Conservation (phyloP, 2,797 vertebrate genomes). For the Lacerta bilineata region DNA sequence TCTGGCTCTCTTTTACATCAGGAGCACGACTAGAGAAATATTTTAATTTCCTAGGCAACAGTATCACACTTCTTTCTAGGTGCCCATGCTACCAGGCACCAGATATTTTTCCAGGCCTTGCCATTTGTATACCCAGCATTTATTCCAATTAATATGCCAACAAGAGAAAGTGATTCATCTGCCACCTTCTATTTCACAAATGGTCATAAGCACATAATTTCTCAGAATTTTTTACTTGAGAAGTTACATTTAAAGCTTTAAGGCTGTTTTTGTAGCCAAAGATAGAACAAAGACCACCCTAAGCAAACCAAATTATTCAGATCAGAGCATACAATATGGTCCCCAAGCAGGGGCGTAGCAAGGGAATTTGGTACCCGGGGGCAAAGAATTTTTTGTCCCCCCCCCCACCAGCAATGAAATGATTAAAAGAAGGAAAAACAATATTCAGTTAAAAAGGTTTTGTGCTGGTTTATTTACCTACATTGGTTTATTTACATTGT, state of each 20-base stretch:
- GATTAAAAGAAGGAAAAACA: too few species aligned
- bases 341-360: too few species aligned
- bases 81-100: background rate
- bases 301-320: background rate
- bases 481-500: too few species aligned
- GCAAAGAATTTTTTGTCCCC: too few species aligned
- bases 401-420: too few species aligned
- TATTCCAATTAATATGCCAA: constrained; percentile 3
- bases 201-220: background rate
- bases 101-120: background rate
- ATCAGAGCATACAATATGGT: background rate
- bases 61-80: background rate
- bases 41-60: background rate
- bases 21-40: background rate
- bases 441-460: too few species aligned
- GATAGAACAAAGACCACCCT: background rate
- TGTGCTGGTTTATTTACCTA: too few species aligned
- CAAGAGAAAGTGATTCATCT: background rate
- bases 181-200: background rate
- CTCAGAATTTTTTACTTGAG: background rate
- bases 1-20: background rate
- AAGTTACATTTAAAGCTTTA: background rate
- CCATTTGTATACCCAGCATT: background rate
- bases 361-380: too few species aligned
- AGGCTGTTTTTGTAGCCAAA: background rate